Conservation (phyloP, 1,140 invertebrate genomes). For the Drosophila miranda region DNA sequence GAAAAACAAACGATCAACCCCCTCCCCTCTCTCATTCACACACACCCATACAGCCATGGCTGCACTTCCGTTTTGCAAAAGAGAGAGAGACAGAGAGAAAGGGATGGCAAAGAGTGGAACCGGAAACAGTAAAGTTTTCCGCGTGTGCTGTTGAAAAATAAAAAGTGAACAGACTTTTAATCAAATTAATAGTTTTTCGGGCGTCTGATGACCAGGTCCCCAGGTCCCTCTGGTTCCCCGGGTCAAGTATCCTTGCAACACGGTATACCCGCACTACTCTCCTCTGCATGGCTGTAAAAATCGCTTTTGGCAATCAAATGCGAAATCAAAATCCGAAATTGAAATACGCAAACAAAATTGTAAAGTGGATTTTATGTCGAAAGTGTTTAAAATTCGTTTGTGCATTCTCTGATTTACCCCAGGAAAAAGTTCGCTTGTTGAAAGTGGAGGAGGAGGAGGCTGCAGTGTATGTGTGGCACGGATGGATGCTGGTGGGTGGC, state of each 20-base stretch:
- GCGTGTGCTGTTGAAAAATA: slow-evolving; percentile 66
- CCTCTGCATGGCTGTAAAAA: slow-evolving; percentile 42
- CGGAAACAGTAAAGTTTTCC: slow-evolving; percentile 44
- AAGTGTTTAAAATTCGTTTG: slow-evolving; percentile 68
- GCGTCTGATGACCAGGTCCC: slow-evolving; percentile 25
- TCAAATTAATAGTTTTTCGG: slow-evolving; percentile 73
- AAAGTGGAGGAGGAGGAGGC: background rate
- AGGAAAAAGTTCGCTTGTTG: slow-evolving; percentile 6
- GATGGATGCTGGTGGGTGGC: slow-evolving; percentile 1
- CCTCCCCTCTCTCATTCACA: slow-evolving; percentile 9
- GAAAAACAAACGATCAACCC: slow-evolving; percentile 29
- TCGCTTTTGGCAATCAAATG: slow-evolving; percentile 71
- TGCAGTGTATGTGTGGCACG: slow-evolving; percentile 17
- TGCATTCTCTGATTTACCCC: slow-evolving; percentile 16
- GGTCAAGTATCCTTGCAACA: slow-evolving; percentile 32
- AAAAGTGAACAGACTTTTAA: slow-evolving; percentile 69
- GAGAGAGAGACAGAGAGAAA: slow-evolving; percentile 9
- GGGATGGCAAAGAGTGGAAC: background rate
- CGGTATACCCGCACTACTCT: slow-evolving; percentile 15
- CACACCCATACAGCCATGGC: slow-evolving; percentile 10
- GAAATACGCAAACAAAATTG: slow-evolving; percentile 77
- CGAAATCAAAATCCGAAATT: slow-evolving; percentile 77
- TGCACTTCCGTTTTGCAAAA: slow-evolving; percentile 22
- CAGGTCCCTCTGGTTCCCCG: slow-evolving; percentile 38
- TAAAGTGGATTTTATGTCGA: slow-evolving; percentile 65